Evolutionary conservation across 1,140 invertebrate species (phyloP), one percentile per base, ranked within the genome.

Genomic region (Pteromalus puparum): DNA sequence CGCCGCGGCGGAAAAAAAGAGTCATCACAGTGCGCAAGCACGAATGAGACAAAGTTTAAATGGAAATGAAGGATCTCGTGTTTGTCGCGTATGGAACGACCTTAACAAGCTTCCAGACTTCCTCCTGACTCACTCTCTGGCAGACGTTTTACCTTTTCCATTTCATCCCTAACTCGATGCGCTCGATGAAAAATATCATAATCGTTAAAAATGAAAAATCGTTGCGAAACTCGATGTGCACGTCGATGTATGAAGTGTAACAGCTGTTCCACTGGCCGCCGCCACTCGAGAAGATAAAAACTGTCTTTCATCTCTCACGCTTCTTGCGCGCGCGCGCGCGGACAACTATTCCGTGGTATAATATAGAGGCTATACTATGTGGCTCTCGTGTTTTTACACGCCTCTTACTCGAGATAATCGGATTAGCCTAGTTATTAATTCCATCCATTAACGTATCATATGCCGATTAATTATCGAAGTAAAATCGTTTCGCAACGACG

Each of bases 251-350:
- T 18, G 48, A 81, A 81, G 67, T 72, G 61, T 21, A 79, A 67
- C 53, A 79, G 77, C 77, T 68, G 61, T 79, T 70, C 26, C 26
- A 13, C 15, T 30, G 28, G 15, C 21, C 34, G 46, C 68, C 38
- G 24, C 38, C 53, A 67, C 53, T 34, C 46, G 46, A 24, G 42
- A 72, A 61, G 80, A 81, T 81, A 46, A 81, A 81, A 74, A 81
- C 68, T 13, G 80, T 72, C 80, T 74, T 74, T 81, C 70, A 79
- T 65, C 53, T 67, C 61, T 38, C 61, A 24, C n/a, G 38, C 65
- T 70, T 70, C 53, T 78, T 21, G 65, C 26, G 30, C 21, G 28
- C 34, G 9, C 28, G 15, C 6, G 53, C 38, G 13, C 28, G 30
- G 34, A 80, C 38, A n/a, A 46, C 30, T 13, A 10, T 26, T 12